A percentile compares a stretch with the other conserved stretches of the same genome.
These are phyloP conservation scores for Ephialtes manifestator DNA, from an alignment of 2,888 invertebrate genomes.

Conservation along the genomic window DNA sequence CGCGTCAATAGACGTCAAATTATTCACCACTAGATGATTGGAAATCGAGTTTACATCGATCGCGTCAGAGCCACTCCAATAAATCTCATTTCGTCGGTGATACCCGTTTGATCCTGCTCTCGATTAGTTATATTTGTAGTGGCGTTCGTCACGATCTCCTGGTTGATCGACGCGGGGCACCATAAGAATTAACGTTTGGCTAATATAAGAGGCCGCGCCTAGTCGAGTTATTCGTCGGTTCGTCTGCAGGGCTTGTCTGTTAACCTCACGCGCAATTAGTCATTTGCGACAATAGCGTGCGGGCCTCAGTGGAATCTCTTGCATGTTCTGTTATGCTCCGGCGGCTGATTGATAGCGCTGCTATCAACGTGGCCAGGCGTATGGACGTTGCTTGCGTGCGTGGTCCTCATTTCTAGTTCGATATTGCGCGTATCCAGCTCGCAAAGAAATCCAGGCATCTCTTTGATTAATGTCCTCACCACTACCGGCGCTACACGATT, in stretches of 20 bases:
- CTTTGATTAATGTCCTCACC: conserved; percentile 57
- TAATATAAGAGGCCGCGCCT: conserved; percentile 39
- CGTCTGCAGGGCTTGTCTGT: conserved; percentile 45
- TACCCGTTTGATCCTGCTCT: conserved; percentile 41
- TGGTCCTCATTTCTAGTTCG: conserved; percentile 45
- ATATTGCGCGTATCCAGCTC: conserved; percentile 47
- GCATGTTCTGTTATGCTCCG: conserved; percentile 32
- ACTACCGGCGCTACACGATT: conserved; percentile 31
- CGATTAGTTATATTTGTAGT: conserved; percentile 56
- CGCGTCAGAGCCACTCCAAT: conserved; percentile 5
- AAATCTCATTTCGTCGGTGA: conserved; percentile 48
- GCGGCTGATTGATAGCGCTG: conserved; percentile 79
- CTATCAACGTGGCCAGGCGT: conserved; percentile 71
- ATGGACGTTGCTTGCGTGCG: conserved; percentile 54
- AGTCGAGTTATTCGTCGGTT: conserved; percentile 27
- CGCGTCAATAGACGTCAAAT: conserved; percentile 50
- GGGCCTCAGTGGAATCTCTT: conserved; percentile 31
- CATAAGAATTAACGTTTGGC: conserved; percentile 37
- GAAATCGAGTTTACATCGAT: conserved; percentile 3
- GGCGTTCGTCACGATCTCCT: conserved; percentile 26
- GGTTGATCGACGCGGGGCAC: conserved; percentile 10
- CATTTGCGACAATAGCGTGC: conserved; percentile 78
- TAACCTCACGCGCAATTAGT: conserved; percentile 76
- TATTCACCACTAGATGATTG: conserved; percentile 47
- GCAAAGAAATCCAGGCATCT: conserved; percentile 62